These are phyloP conservation scores for Microctenopoma lineatum DNA, from an alignment of 2,797 vertebrate species.

Conservation along the genomic window DNA sequence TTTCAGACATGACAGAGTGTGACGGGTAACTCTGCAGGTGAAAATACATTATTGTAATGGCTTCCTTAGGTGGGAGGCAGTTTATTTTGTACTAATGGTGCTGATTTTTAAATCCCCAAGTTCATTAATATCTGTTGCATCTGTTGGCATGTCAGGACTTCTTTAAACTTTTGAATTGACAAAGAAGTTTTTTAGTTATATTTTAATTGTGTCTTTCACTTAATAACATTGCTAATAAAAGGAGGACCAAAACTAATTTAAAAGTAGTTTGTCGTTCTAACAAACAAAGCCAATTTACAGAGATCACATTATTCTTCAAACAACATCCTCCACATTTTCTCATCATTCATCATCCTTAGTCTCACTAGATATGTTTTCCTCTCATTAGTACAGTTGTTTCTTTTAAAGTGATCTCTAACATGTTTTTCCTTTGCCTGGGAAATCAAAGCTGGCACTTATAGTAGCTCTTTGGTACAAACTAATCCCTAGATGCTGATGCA, in stretches of 20 bases:
- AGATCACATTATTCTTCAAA: not conserved
- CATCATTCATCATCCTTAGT: too few relatives aligned
- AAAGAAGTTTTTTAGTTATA: not conserved
- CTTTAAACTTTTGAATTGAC: not conserved
- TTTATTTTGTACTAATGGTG: not conserved
- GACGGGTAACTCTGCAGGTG: not conserved
- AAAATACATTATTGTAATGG: not conserved
- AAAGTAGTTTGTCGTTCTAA: not conserved
- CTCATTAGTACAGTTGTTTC: not conserved
- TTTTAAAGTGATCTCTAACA: slow-evolving; percentile 5
- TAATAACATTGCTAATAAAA: not conserved
- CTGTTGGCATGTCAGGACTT: not conserved
- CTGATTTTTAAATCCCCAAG: not conserved
- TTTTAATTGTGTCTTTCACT: not conserved
- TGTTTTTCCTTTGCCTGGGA: not conserved
- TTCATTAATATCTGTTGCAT: not conserved
- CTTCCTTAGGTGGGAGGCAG: not conserved
- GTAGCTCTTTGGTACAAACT: not conserved
- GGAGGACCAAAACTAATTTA: not conserved
- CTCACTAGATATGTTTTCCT: not conserved
- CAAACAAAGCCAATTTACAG: not conserved
- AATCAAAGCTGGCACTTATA: not conserved
- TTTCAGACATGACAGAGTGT: slow-evolving; percentile 16
- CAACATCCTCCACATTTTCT: not conserved
- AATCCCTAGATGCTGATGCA: slow-evolving; percentile 4